Evolutionary conservation across 1,140 invertebrate genomes (phyloP), one percentile per base, ranked within the genome.

Genomic region (Hypothenemus hampei): DNA sequence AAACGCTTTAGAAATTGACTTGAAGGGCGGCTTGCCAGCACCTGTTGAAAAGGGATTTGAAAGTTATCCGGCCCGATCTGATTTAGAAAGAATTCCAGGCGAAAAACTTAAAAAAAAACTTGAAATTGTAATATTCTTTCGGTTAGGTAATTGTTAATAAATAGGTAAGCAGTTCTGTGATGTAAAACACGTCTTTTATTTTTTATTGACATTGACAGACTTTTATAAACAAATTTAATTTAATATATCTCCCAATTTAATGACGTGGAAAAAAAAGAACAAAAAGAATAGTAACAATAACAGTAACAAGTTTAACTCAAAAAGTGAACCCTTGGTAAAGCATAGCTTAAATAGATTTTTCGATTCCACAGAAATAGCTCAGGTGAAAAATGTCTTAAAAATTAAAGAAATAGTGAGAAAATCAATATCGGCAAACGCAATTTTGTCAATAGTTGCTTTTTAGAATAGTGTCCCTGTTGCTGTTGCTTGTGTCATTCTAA

Each of bases 1-100:
- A 48, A 91, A 90, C 76, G 87, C 87, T n/a, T 75, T 78, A 7
- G 77, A 81, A 65, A 63, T 89, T 47, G 80, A 86, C 37, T 65
- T 68, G 6, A 76, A 75, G 35, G 73, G 67, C 35, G 69, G 70
- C 3, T 68, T 71, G 37, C 62, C 58, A 39, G 61, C 64, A 8
- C 66, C 64, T 4, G 7, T 72, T 66, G 36, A 67, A 62, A 61
- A 65, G 45, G 65, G 66, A 11, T 67, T 67, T 3, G 70, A 73
- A 37, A 67, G 64, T 11, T 71, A 70, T 59, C 69, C 69, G 4
- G 31, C 53, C 33, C 26, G 65, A 31, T 31, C 57, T 5, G 69
- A 70, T 36, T 69, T 63, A 59, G 69, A 71, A 60, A 18, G 57
- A 23, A 36, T 65, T 8, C 69, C 69, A 11, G 69, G 69, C 8